phyloP scores from a whole-genome alignment of 2,113 vertebrate genomes.

The Austrofundulus limnaeus region DNA sequence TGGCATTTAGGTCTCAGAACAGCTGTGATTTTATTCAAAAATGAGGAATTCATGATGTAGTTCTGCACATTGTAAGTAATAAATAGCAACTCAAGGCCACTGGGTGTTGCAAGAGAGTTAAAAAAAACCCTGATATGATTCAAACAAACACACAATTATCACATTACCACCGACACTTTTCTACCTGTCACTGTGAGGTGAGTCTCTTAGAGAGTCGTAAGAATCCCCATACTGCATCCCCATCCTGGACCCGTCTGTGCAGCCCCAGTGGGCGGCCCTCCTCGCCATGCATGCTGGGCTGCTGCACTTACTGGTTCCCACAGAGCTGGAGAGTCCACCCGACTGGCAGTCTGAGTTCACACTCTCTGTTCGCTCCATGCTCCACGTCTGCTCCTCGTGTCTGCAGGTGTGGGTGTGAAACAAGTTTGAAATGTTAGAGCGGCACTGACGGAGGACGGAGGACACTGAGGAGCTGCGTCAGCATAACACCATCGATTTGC shows the following conservation, averaged over 20 bases:
- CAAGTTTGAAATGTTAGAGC: conserved; percentile 38
- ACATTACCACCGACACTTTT: background rate
- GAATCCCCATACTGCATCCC: conserved; percentile 89
- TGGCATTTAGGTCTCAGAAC: background rate
- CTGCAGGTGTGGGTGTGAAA: conserved; percentile 68
- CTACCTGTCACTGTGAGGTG: conserved; percentile 97
- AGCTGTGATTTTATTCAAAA: background rate
- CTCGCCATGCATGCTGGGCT: conserved; percentile 92
- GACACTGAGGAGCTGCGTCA: background rate
- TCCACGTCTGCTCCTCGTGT: conserved; percentile 97
- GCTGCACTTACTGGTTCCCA: conserved; percentile 98
- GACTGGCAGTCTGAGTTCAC: conserved; percentile 95
- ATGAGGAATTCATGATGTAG: background rate
- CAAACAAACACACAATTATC: background rate
- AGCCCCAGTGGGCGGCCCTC: conserved; percentile 86
- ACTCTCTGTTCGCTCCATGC: conserved; percentile 93
- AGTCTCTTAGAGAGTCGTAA: conserved; percentile 93
- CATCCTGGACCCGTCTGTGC: conserved; percentile 79
- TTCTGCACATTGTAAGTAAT: background rate
- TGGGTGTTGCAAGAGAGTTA: conserved; percentile 43
- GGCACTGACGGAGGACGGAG: background rate
- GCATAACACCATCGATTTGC: background rate
- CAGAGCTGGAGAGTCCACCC: conserved; percentile 91
- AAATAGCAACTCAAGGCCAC: conserved; percentile 21
- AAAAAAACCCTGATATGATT: background rate